Conservation (phyloP, 2,113 vertebrate species). For the Leuciscus idus region DNA sequence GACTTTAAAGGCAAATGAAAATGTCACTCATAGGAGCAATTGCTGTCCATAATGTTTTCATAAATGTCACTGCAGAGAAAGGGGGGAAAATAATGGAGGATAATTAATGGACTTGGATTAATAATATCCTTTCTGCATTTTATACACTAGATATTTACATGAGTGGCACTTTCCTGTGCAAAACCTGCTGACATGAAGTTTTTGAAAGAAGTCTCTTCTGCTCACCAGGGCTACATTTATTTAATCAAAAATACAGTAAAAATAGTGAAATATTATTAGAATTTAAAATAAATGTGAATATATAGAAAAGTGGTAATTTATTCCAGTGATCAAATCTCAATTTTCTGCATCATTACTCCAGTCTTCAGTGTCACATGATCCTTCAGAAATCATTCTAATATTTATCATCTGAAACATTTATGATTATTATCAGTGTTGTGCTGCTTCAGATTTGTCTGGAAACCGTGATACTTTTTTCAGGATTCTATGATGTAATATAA, state of each 20-base stretch:
- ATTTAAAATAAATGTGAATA: background rate
- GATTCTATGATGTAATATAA: too few species aligned
- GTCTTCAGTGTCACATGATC: background rate
- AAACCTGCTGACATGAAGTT: background rate
- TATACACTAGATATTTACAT: background rate
- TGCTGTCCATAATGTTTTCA: conserved; percentile 72
- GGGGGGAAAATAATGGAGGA: conserved; percentile 20
- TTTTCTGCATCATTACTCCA: background rate
- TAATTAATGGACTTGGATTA: conserved; percentile 47
- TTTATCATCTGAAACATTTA: too few species aligned
- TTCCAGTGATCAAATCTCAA: background rate
- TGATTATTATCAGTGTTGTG: background rate
- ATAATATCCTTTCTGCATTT: background rate
- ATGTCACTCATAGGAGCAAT: conserved; percentile 69
- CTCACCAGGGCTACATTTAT: background rate
- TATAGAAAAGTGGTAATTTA: background rate
- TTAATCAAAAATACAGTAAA: background rate
- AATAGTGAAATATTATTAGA: background rate
- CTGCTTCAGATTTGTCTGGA: background rate
- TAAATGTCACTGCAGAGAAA: conserved; percentile 64
- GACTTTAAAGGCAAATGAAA: conserved; percentile 72
- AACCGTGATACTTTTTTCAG: background rate
- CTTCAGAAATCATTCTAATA: background rate
- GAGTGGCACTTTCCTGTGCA: background rate
- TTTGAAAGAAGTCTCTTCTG: background rate